phyloP scores from a whole-genome alignment of 2,113 vertebrate genomes.

The Pholis gunnellus region DNA sequence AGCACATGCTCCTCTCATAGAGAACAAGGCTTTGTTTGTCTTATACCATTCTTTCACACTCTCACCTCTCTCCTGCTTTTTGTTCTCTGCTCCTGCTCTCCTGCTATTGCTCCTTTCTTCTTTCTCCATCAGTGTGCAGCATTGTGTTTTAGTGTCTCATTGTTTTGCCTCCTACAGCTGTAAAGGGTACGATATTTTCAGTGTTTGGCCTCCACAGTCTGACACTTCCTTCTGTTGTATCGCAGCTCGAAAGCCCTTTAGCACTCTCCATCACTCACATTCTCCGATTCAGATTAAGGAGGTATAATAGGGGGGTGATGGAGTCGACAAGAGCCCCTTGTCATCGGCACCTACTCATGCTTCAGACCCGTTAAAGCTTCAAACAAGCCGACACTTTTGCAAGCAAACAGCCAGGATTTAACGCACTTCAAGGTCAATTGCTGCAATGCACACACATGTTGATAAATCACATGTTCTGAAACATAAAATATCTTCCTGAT shows the following conservation, averaged over 20 bases:
- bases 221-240: conserved; percentile 52
- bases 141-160: background rate
- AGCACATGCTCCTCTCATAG: conserved; percentile 65
- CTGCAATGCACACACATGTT: conserved; percentile 54
- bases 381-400: conserved; percentile 51
- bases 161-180: conserved; percentile 22
- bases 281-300: conserved; percentile 37
- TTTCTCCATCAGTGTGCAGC: background rate
- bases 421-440: conserved; percentile 66
- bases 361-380: conserved; percentile 54
- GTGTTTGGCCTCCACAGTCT: conserved; percentile 36
- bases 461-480: conserved; percentile 63
- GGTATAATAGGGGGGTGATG: conserved; percentile 33
- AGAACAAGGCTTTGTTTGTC: conserved; percentile 72
- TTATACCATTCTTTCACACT: conserved; percentile 59
- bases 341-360: conserved; percentile 72
- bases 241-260: conserved; percentile 37
- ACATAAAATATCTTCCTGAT: conserved; percentile 48
- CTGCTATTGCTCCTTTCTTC: conserved; percentile 9
- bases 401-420: conserved; percentile 65
- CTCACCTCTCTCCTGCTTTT: conserved; percentile 26
- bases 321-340: conserved; percentile 58
- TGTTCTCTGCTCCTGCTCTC: conserved; percentile 17
- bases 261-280: conserved; percentile 47
- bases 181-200: conserved; percentile 16